Evolutionary conservation across 2,888 invertebrate genomes (phyloP).

Genomic region (Scaptomyza polygonia): DNA sequence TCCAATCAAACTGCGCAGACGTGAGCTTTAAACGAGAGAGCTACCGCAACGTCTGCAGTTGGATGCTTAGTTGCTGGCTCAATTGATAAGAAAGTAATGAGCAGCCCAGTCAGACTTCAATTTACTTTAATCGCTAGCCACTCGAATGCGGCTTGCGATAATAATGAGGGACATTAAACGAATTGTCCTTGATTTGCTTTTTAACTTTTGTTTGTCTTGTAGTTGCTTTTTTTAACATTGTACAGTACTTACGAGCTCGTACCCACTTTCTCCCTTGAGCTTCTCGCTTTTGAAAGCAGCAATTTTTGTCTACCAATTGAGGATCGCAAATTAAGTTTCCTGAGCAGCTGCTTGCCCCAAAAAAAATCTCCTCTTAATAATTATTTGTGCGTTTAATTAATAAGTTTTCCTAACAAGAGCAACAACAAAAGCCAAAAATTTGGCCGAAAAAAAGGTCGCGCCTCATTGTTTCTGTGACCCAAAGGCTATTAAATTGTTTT

Average conservation of each 20-base stretch:
- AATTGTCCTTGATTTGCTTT: conserved; percentile 78
- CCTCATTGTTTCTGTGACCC: conserved; percentile 41
- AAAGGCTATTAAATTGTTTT: conserved; percentile 49
- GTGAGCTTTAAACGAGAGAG: conserved; percentile 63
- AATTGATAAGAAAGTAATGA: conserved; percentile 64
- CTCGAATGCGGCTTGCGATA: conserved; percentile 45
- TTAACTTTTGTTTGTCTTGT: conserved; percentile 64
- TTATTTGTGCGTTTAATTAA: conserved; percentile 70
- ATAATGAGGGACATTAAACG: conserved; percentile 56
- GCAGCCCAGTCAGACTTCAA: conserved; percentile 33
- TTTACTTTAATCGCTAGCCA: conserved; percentile 60
- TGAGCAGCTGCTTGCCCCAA: conserved; percentile 38
- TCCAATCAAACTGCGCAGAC: conserved; percentile 45
- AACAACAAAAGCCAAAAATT: conserved; percentile 27
- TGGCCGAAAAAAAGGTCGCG: conserved; percentile 39
- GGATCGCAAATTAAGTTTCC: conserved; percentile 70
- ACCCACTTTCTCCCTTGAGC: background rate
- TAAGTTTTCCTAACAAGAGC: conserved; percentile 51
- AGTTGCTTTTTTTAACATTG: conserved; percentile 60
- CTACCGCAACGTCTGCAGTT: conserved; percentile 7
- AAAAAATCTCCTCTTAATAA: conserved; percentile 53
- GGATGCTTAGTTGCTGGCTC: conserved; percentile 22
- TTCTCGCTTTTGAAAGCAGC: background rate
- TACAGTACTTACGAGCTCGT: conserved; percentile 14
- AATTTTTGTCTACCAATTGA: conserved; percentile 19